Base-by-base conservation (phyloP, 2,888 invertebrate genomes). In the Mesorhabditis belari region DNA sequence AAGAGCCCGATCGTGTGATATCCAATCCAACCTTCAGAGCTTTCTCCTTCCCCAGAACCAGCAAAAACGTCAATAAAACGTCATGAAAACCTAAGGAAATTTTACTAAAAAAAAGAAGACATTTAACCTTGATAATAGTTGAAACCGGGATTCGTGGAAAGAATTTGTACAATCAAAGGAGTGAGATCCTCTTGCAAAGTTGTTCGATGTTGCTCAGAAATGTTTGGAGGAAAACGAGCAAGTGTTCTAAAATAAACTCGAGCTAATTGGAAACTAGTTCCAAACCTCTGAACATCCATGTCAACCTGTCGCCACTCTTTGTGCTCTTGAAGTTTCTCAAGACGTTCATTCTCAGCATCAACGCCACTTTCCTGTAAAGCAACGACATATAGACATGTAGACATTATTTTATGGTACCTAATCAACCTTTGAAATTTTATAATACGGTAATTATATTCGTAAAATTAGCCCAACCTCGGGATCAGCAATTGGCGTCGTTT, bases 301-400 rank as follows among this genome's bases (percentile, higher is more conserved):
- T 77, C 75, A 17, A 80, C 79, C 62, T 80, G 80, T 55, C 70
- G 62, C 76, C 79, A 81, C 59, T 81, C 80, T 27, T 64, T 55
- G 64, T 77, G 77, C 5, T 44, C 26, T 53, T 67, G 69, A 5
- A 77, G 58, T 6, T 71, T 67, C 26, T 75, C 77, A 6, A 70
- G 29, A 23, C n/a, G n/a, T n/a, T 66, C 62, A 35, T 52, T 49
- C 6, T 6, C 21, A 19, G 21, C 9, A 58, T 54, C 26, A 62
- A 59, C 19, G 60, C 57, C n/a, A 51, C 57, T 54, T 61, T 12
- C 9, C 49, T 24, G 49, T 17, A 35, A 24, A 3, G 24, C 27
- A 4, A 24, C 6, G 24, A 17, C n/a, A n/a, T n/a, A n/a, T n/a
- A n/a, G n/a, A n/a, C n/a, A n/a, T n/a, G n/a, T n/a, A n/a, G n/a